Conservation (phyloP, 1,140 invertebrate genomes). For the Hetaerina americana region DNA sequence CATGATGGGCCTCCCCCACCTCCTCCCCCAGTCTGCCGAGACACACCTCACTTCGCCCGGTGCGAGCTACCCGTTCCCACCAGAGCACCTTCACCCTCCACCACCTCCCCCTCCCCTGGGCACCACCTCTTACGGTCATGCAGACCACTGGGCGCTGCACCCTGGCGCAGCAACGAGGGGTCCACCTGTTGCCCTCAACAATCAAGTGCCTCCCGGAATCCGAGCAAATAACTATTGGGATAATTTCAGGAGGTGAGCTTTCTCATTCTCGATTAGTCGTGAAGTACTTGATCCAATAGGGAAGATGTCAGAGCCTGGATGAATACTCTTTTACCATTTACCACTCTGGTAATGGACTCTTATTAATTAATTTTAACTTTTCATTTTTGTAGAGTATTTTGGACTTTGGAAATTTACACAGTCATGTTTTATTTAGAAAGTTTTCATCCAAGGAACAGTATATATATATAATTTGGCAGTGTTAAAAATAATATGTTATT, state of each 20-base stretch:
- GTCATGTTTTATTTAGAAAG: too few relatives aligned
- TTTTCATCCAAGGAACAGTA: too few relatives aligned
- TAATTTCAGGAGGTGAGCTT: slow-evolving; percentile 68
- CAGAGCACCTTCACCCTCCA: slow-evolving; percentile 8
- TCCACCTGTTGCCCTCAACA: slow-evolving; percentile 47
- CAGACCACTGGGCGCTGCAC: not conserved
- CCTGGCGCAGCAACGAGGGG: not conserved
- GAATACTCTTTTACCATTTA: not conserved
- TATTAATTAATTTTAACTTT: too few relatives aligned
- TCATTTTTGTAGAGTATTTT: too few relatives aligned
- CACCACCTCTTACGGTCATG: not conserved
- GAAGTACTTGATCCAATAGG: not conserved
- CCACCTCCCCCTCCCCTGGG: not conserved
- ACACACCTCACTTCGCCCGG: slow-evolving; percentile 6
- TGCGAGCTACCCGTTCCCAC: slow-evolving; percentile 8
- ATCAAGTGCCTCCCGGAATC: slow-evolving; percentile 75
- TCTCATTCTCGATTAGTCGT: slow-evolving; percentile 5
- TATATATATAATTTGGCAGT: too few relatives aligned
- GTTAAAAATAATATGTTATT: too few relatives aligned
- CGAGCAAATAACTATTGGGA: slow-evolving; percentile 85
- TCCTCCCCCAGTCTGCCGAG: not conserved
- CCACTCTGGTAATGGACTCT: too few relatives aligned
- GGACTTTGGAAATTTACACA: too few relatives aligned
- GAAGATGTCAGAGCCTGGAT: not conserved
- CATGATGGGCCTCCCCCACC: not conserved